Evolutionary conservation across 1,140 invertebrate species (phyloP).

Genomic region (Arctopsyche grandis): DNA sequence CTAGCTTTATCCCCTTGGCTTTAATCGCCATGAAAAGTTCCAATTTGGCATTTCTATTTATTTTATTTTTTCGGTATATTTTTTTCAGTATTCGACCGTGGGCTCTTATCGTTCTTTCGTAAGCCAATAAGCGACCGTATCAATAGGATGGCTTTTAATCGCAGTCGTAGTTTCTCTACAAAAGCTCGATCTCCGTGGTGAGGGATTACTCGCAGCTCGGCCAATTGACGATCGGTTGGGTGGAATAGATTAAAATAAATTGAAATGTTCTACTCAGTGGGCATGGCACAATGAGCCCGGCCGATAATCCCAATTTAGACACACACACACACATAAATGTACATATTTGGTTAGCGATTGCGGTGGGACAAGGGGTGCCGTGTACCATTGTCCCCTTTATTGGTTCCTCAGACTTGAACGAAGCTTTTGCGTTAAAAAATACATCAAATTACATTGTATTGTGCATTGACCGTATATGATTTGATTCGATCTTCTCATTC

Average conservation of each 20-base stretch:
- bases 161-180: neutral
- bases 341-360: too few relatives aligned
- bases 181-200: neutral
- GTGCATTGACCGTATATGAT: neutral
- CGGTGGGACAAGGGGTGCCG: neutral
- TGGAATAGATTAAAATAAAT: conserved; percentile 35
- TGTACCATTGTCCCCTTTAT: conserved; percentile 15
- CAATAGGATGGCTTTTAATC: conserved; percentile 1
- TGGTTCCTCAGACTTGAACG: conserved; percentile 12
- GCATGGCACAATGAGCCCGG: conserved; percentile 1
- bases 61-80: too few relatives aligned
- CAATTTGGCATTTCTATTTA: too few relatives aligned
- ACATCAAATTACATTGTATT: conserved; percentile 22
- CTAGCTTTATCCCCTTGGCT: too few relatives aligned
- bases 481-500: conserved; percentile 1
- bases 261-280: conserved; percentile 18
- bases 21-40: too few relatives aligned
- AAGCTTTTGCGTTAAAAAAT: conserved; percentile 12
- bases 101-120: too few relatives aligned
- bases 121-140: neutral
- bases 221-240: conserved; percentile 28
- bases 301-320: conserved; percentile 17
- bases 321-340: neutral
- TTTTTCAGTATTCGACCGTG: too few relatives aligned
- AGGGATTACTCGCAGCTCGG: conserved; percentile 8